phyloP scores from a whole-genome alignment of 2,113 vertebrate genomes.

The Platanista minor region DNA sequence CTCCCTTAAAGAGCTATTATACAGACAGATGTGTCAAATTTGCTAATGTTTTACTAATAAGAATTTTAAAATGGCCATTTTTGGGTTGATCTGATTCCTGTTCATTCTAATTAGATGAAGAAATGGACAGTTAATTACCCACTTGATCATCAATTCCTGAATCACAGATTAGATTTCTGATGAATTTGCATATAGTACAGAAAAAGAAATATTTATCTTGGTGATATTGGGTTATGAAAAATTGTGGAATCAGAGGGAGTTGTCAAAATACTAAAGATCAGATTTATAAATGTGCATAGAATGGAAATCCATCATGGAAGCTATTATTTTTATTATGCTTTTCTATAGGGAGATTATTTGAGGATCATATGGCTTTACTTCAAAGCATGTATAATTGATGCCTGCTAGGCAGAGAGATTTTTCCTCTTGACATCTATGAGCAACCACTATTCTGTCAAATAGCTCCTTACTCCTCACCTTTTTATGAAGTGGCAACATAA shows the following conservation, averaged over 20 bases:
- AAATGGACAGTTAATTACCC: not conserved
- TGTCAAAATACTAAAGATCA: slow-evolving; percentile 36
- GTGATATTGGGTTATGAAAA: not conserved
- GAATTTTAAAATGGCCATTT: not conserved
- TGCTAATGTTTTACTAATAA: not conserved
- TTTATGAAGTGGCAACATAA: not conserved
- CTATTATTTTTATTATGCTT: slow-evolving; percentile 4
- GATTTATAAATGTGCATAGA: not conserved
- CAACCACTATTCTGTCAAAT: not conserved
- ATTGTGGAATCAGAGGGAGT: not conserved
- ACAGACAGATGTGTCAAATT: not conserved
- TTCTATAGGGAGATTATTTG: slow-evolving; percentile 40
- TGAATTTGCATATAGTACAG: not conserved
- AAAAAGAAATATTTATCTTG: slow-evolving; percentile 12
- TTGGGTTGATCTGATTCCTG: not conserved
- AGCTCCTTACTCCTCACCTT: not conserved
- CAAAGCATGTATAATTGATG: slow-evolving; percentile 14
- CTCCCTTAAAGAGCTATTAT: not conserved
- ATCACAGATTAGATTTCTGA: not conserved
- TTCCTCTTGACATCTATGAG: slow-evolving; percentile 33
- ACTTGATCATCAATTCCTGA: not conserved
- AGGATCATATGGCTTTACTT: slow-evolving; percentile 8
- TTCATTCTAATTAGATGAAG: not conserved
- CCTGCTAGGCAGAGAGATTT: not conserved
- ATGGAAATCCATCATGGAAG: not conserved